Percentiles rank a stretch among this genome's conserved stretches.
Conservation (phyloP, 2,113 vertebrate genomes). For the Nothocercus julius region DNA sequence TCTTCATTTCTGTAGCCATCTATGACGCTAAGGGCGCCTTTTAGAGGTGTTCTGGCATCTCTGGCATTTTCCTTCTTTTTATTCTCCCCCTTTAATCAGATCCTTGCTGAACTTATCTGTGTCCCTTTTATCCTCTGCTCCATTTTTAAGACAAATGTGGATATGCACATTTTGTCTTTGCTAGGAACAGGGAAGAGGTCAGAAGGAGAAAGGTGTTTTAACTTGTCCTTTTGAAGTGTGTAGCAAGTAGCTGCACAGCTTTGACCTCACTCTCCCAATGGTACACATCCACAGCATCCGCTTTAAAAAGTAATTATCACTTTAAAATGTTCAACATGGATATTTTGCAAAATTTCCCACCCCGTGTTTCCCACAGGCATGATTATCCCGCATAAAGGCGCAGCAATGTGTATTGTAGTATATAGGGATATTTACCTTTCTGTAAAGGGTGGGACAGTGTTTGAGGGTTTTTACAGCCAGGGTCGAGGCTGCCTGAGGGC, state of each 20-base stretch:
- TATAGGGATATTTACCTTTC: background rate
- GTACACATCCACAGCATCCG: background rate
- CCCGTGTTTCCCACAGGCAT: background rate
- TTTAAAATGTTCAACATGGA: background rate
- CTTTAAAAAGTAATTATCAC: background rate
- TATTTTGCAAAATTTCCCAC: background rate
- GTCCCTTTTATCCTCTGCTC: background rate
- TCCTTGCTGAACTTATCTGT: background rate
- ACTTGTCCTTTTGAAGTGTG: background rate
- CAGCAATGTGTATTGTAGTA: no score
- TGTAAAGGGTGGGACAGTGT: background rate
- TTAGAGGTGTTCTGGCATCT: background rate
- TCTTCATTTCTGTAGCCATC: background rate
- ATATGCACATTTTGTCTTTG: background rate
- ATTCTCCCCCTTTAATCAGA: background rate
- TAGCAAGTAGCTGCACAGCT: background rate
- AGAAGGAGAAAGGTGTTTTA: background rate
- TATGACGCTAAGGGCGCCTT: background rate
- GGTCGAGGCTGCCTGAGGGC: constrained; percentile 30
- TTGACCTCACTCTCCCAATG: background rate
- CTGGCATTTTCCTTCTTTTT: background rate
- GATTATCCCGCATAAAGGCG: background rate
- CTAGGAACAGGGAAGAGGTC: background rate
- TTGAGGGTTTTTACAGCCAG: constrained; percentile 58
- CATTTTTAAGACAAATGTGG: background rate